Base-by-base conservation (phyloP, 2,113 vertebrate species). In the Pitta sordida region DNA sequence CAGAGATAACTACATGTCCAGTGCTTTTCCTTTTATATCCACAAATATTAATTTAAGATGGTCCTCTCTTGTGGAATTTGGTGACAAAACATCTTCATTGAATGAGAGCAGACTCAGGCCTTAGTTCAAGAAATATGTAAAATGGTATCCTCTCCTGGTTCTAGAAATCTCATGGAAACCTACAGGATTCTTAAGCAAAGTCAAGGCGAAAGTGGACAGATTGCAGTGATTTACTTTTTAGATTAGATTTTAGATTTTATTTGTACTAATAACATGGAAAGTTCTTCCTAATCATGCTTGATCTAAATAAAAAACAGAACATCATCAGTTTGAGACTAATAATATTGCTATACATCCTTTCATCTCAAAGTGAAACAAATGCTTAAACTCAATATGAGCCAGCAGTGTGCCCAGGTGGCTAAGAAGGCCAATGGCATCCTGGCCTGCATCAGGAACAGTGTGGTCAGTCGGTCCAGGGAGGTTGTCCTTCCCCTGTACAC, bases 1-100 rank as follows among this genome's bases (percentile, higher is more conserved):
- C 60, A 74, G 75, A 94, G 84, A 95, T 82, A 90, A 92, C 48
- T 63, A 85, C 85, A 93, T 77, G 63, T 30, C 64, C 63, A 58
- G 52, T 92, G 76, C 51, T 59, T 91, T 95, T 95, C 52, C 69
- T 94, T 69, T 91, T 77, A 76, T 70, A 86, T 13, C 23, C 43
- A 69, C 77, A 87, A 90, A 79, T 79, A 85, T 68, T 93, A 11
- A 77, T 86, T 92, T 74, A 86, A 64, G 59, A 64, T 3, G 2
- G 84, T 93, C 36, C 46, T 94, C 74, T 82, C 51, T 79, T 20
- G 37, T 36, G 83, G 86, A 95, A 95, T 43, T 51, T 5, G 5
- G 64, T 86, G 78, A 65, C 71, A 80, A 90, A 96, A 88, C 48
- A 46, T 73, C 64, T 73, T 30, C 37, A 62, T 94, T 93, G 49